phyloP scores from a whole-genome alignment of 2,113 vertebrate species.

The Mormyrus iriodes region DNA sequence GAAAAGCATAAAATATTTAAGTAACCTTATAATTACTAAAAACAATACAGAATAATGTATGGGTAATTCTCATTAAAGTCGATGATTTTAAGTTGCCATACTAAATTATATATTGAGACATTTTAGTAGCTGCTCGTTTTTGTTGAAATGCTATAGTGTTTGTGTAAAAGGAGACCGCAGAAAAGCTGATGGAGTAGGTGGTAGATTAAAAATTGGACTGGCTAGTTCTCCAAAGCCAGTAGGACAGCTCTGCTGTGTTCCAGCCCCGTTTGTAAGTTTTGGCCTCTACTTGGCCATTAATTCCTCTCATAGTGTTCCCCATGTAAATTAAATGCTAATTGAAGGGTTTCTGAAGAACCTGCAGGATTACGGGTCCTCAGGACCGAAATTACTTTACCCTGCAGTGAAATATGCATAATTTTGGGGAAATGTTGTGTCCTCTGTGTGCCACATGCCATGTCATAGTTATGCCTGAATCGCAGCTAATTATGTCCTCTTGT shows the following conservation, averaged over 20 bases:
- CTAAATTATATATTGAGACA: background rate
- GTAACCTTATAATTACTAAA: background rate
- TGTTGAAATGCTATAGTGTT: background rate
- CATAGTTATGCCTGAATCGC: background rate
- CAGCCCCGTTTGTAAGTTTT: background rate
- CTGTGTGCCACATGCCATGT: background rate
- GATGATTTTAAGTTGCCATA: background rate
- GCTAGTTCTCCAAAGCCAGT: background rate
- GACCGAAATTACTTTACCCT: constrained; percentile 1
- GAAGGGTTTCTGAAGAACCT: background rate
- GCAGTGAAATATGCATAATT: background rate
- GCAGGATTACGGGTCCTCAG: background rate
- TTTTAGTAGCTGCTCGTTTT: background rate
- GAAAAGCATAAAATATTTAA: background rate
- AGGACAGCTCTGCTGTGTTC: background rate
- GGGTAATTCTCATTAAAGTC: background rate
- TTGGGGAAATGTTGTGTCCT: background rate
- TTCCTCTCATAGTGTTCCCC: background rate
- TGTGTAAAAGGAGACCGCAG: background rate
- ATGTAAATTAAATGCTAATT: background rate
- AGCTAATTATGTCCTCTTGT: background rate
- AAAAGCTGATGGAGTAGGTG: background rate
- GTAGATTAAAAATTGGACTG: background rate
- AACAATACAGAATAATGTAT: background rate
- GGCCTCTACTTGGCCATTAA: background rate